Conservation (phyloP, 2,888 invertebrate genomes). For the Ectemnius cavifrons region DNA sequence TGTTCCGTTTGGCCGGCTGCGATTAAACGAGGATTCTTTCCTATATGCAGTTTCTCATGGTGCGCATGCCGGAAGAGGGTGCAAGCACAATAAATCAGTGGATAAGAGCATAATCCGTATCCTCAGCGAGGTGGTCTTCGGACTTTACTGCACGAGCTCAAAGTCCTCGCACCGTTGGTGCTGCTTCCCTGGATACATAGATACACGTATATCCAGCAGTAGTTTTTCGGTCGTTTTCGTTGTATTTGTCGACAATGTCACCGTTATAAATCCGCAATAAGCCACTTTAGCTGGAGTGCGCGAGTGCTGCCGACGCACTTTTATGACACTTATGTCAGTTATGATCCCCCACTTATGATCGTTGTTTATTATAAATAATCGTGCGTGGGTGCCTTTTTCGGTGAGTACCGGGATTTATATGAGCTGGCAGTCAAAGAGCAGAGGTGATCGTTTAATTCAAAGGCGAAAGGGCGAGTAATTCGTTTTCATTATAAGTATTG, state of each 20-base stretch:
- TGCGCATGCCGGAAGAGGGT: slow-evolving; percentile 20
- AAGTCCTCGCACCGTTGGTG: slow-evolving; percentile 30
- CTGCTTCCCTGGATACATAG: neutral
- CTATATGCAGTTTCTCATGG: slow-evolving; percentile 59
- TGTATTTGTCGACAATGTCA: slow-evolving; percentile 37
- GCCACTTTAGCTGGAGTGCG: slow-evolving; percentile 20
- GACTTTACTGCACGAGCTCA: slow-evolving; percentile 32
- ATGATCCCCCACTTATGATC: neutral
- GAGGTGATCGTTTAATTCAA: no score
- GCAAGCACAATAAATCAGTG: slow-evolving; percentile 53
- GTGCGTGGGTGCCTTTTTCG: neutral
- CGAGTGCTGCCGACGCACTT: neutral
- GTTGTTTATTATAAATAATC: neutral
- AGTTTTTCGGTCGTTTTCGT: slow-evolving; percentile 44
- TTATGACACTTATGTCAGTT: neutral
- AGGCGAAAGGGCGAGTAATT: no score
- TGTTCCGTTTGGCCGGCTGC: slow-evolving; percentile 38
- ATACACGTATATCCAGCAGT: no score
- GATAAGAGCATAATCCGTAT: slow-evolving; percentile 58
- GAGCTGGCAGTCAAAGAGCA: no score
- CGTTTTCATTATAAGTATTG: slow-evolving; percentile 26
- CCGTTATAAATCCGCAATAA: slow-evolving; percentile 46
- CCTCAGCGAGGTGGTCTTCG: slow-evolving; percentile 24
- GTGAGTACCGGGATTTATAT: no score
- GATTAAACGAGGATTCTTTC: slow-evolving; percentile 56